These are phyloP conservation scores for Astur gentilis DNA, from an alignment of 2,113 vertebrate genomes.

Conservation along the genomic window DNA sequence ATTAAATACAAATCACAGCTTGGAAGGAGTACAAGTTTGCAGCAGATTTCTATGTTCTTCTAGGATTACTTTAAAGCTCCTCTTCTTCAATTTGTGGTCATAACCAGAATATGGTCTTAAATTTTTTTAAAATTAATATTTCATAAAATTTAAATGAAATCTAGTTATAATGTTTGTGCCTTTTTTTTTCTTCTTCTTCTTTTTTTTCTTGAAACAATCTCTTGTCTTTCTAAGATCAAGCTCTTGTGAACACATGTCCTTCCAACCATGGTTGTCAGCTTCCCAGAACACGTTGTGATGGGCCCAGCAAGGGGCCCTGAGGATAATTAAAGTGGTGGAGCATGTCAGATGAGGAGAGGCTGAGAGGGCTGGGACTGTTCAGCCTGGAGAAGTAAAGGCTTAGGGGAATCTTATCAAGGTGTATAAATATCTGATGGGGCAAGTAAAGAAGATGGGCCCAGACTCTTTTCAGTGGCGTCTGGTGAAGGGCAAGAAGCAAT, in stretches of 20 bases:
- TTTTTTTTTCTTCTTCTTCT: too few species aligned
- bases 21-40: constrained; percentile 9
- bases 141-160: not conserved
- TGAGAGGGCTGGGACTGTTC: not conserved
- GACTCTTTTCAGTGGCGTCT: not conserved
- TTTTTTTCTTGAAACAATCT: not conserved
- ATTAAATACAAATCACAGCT: constrained; percentile 59
- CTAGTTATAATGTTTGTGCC: not conserved
- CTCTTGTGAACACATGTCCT: not conserved
- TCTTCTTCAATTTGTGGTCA: not conserved
- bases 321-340: not conserved
- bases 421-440: not conserved
- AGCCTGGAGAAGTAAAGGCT: not conserved
- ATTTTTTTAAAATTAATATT: not conserved
- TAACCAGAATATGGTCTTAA: not conserved
- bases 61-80: not conserved
- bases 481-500: not conserved
- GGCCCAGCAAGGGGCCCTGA: not conserved
- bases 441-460: not conserved
- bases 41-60: not conserved
- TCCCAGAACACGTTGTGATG: not conserved
- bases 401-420: not conserved
- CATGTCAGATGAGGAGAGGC: not conserved
- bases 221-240: not conserved
- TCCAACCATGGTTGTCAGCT: not conserved